These are phyloP conservation scores for Ceratoteleas bidentatus DNA, from an alignment of 1,140 invertebrate species.

Conservation along the genomic window DNA sequence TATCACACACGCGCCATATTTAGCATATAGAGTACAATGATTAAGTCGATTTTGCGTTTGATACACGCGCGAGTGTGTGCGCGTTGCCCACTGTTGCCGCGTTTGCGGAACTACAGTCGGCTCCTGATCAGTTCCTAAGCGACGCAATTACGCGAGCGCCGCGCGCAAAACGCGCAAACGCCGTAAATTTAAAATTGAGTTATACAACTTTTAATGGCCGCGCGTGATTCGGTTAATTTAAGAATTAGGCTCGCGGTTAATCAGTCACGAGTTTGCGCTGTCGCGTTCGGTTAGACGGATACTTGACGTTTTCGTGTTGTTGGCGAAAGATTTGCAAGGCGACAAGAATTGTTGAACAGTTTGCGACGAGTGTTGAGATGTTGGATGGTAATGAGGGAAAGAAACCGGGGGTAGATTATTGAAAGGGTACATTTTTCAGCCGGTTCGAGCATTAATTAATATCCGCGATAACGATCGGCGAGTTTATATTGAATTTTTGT, in stretches of 20 bases:
- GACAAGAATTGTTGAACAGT: no score
- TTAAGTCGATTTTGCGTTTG: constrained; percentile 74
- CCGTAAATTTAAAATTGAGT: constrained; percentile 39
- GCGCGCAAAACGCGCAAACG: constrained; percentile 24
- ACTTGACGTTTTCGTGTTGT: neutral
- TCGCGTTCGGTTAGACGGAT: no score
- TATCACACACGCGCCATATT: constrained; percentile 74
- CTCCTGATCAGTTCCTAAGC: constrained; percentile 50
- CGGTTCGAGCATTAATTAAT: constrained; percentile 29
- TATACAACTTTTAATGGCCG: constrained; percentile 16
- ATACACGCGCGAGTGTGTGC: constrained; percentile 32
- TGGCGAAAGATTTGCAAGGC: neutral
- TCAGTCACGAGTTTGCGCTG: neutral
- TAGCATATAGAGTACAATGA: constrained; percentile 81
- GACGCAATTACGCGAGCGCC: constrained; percentile 24
- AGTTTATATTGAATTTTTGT: constrained; percentile 42
- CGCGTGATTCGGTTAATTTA: constrained; percentile 5
- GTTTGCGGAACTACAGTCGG: constrained; percentile 47
- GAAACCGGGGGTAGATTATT: constrained; percentile 1
- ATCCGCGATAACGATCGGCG: constrained; percentile 22
- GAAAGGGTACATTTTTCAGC: constrained; percentile 27
- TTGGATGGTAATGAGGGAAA: no score
- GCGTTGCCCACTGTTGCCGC: constrained; percentile 58
- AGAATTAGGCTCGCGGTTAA: constrained; percentile 5
- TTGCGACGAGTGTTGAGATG: no score